These are phyloP conservation scores for Hyphantria cunea DNA, from an alignment of 1,140 invertebrate species.

Conservation along the genomic window DNA sequence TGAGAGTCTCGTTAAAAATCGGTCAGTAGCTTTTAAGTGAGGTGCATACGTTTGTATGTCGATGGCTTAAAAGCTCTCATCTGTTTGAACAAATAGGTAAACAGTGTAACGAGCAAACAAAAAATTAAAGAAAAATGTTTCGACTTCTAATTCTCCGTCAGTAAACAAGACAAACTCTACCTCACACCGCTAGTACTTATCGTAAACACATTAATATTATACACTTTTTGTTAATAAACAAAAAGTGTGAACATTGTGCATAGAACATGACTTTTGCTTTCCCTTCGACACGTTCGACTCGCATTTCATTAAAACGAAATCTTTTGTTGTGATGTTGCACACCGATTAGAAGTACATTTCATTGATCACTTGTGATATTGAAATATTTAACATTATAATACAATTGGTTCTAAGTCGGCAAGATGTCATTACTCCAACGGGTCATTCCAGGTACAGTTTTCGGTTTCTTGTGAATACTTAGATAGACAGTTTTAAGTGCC, in stretches of 20 bases:
- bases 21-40: conserved; percentile 15
- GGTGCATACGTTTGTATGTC: conserved; percentile 13
- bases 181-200: neutral
- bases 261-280: neutral
- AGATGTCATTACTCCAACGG: neutral
- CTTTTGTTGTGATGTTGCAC: no score
- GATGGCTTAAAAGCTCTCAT: conserved; percentile 17
- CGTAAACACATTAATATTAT: neutral
- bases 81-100: conserved; percentile 20
- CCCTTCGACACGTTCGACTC: no score
- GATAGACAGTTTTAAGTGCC: no score
- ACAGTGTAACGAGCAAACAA: conserved; percentile 11
- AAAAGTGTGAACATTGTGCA: neutral
- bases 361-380: no score
- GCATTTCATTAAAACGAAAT: no score
- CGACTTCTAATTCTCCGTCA: conserved; percentile 7
- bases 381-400: no score
- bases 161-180: neutral
- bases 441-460: no score
- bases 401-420: no score
- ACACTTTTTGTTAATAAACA: neutral
- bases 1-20: conserved; percentile 24
- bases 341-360: no score
- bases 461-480: no score
- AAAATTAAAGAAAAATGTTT: conserved; percentile 26